Conservation (phyloP, 2,113 vertebrate genomes). For the Barnardius zonarius region DNA sequence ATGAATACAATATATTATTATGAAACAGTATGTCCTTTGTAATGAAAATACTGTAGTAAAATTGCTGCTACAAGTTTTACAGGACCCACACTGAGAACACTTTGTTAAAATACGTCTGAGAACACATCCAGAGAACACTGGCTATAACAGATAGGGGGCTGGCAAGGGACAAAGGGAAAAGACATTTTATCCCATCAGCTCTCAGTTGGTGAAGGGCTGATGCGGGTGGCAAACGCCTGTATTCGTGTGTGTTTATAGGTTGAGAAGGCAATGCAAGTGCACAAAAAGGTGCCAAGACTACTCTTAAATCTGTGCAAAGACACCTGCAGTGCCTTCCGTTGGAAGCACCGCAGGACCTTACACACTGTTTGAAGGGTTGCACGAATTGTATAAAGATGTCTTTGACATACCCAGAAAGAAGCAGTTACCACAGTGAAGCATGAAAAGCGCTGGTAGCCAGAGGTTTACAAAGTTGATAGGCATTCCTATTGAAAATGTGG, state of each 20-base stretch:
- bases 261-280: neutral
- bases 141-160: neutral
- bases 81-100: slow-evolving; percentile 28
- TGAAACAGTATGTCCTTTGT: slow-evolving; percentile 46
- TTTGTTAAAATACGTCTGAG: slow-evolving; percentile 20
- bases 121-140: slow-evolving; percentile 8
- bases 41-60: slow-evolving; percentile 50
- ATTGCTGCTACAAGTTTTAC: slow-evolving; percentile 18
- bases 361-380: neutral
- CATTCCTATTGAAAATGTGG: neutral
- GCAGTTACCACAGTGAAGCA: neutral
- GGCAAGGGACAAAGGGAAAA: neutral
- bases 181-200: slow-evolving; percentile 3
- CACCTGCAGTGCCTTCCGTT: slow-evolving; percentile 20
- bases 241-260: neutral
- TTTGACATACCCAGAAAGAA: slow-evolving; percentile 13
- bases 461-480: neutral
- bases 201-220: neutral
- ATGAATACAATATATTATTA: slow-evolving; percentile 54
- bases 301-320: slow-evolving; percentile 20
- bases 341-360: neutral
- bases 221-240: neutral
- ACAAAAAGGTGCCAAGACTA: neutral
- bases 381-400: slow-evolving; percentile 23
- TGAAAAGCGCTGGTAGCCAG: neutral